Evolutionary conservation across 2,113 vertebrate genomes (phyloP).

Genomic region (Dipodomys spectabilis): DNA sequence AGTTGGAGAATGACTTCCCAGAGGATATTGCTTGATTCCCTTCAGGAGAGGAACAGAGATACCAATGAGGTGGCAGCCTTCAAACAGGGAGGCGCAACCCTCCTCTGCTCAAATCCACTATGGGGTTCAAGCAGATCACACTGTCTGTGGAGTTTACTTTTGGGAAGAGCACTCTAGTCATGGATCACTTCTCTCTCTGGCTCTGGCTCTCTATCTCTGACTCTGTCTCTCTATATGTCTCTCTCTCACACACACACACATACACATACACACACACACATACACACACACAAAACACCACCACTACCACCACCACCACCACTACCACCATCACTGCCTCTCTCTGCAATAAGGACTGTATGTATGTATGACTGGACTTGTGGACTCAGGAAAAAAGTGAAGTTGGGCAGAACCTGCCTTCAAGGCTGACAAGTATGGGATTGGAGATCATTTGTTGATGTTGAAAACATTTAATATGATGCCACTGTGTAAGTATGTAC

Average conservation of each 20-base stretch:
- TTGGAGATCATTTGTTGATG: neutral
- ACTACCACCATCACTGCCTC: too few relatives aligned
- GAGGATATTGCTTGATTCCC: neutral
- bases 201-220: neutral
- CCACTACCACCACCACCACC: too few relatives aligned
- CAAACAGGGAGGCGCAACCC: neutral
- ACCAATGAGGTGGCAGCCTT: neutral
- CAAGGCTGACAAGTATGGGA: neutral
- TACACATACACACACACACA: too few relatives aligned
- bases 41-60: neutral
- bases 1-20: slow-evolving; percentile 6
- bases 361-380: too few relatives aligned
- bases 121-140: too few relatives aligned
- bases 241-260: neutral
- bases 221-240: neutral
- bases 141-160: neutral
- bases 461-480: neutral
- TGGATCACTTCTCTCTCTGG: accelerated
- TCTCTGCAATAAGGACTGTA: too few relatives aligned
- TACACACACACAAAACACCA: too few relatives aligned
- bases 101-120: neutral
- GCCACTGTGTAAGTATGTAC: neutral
- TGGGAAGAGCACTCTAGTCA: neutral
- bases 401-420: neutral
- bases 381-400: neutral